These are phyloP conservation scores for Chrysolina americana DNA, from an alignment of 2,888 invertebrate genomes.

Conservation along the genomic window DNA sequence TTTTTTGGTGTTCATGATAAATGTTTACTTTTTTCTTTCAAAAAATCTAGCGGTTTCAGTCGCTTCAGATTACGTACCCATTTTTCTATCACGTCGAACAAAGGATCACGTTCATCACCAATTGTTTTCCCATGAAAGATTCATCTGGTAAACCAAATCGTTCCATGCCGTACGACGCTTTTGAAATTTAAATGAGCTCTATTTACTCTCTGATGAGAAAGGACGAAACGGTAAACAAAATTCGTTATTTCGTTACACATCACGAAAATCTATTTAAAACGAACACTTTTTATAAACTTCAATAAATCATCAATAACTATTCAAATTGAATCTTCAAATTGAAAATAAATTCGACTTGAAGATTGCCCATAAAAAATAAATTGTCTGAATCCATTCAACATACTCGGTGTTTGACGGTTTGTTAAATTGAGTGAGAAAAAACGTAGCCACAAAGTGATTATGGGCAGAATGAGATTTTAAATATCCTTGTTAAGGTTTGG, in stretches of 20 bases:
- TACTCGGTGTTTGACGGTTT: slow-evolving; percentile 33
- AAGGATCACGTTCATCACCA: too few relatives aligned
- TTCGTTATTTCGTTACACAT: slow-evolving; percentile 22
- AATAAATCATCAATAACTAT: slow-evolving; percentile 36
- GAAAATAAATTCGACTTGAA: slow-evolving; percentile 42
- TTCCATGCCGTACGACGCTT: not conserved
- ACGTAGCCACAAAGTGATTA: slow-evolving; percentile 37
- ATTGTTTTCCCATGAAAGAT: too few relatives aligned
- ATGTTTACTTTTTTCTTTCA: too few relatives aligned
- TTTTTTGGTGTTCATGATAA: too few relatives aligned
- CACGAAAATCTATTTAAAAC: slow-evolving; percentile 40
- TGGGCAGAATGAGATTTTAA: slow-evolving; percentile 29
- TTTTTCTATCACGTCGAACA: too few relatives aligned
- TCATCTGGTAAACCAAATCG: too few relatives aligned
- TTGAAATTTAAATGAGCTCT: not conserved
- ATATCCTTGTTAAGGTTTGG: slow-evolving; percentile 31
- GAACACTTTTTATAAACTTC: slow-evolving; percentile 38
- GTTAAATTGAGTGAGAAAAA: slow-evolving; percentile 38
- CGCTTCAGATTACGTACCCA: too few relatives aligned
- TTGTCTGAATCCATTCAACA: slow-evolving; percentile 37
- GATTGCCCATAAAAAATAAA: slow-evolving; percentile 39
- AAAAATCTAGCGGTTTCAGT: too few relatives aligned
- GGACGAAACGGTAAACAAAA: not conserved
- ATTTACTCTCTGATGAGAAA: slow-evolving; percentile 2
- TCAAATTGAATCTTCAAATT: slow-evolving; percentile 42